These are phyloP conservation scores for Pyxicephalus adspersus DNA, from an alignment of 2,113 vertebrate species.

Conservation along the genomic window DNA sequence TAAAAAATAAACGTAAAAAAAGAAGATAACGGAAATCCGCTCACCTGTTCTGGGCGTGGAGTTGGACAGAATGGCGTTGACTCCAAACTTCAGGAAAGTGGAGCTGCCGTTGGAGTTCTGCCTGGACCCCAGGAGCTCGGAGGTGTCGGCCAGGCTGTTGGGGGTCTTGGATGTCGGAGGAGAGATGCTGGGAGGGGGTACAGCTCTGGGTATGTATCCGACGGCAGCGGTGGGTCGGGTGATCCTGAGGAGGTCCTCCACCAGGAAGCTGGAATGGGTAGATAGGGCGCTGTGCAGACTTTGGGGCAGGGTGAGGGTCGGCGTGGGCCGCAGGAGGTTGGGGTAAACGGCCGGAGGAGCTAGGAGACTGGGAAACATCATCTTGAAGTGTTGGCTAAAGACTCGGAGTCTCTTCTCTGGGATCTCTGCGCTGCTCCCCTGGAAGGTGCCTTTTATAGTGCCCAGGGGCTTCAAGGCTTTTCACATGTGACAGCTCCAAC, in stretches of 20 bases:
- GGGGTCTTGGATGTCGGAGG: slow-evolving; percentile 68
- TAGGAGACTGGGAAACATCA: slow-evolving; percentile 93
- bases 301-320: slow-evolving; percentile 82
- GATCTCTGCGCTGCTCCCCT: slow-evolving; percentile 69
- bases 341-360: slow-evolving; percentile 88
- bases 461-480: slow-evolving; percentile 74
- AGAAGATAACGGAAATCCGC: slow-evolving; percentile 41
- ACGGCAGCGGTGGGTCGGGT: slow-evolving; percentile 71
- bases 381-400: slow-evolving; percentile 64
- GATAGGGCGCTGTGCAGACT: slow-evolving; percentile 79
- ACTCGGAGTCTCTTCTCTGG: slow-evolving; percentile 60
- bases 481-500: slow-evolving; percentile 89
- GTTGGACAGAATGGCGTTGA: slow-evolving; percentile 93
- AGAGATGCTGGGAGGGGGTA: slow-evolving; percentile 71
- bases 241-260: slow-evolving; percentile 90
- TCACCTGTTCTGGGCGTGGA: slow-evolving; percentile 79
- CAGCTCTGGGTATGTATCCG: slow-evolving; percentile 76
- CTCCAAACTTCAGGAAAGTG: slow-evolving; percentile 92
- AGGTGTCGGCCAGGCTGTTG: slow-evolving; percentile 64
- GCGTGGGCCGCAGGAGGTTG: slow-evolving; percentile 81
- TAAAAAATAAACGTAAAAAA: too few relatives aligned
- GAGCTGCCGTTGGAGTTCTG: slow-evolving; percentile 67
- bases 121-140: slow-evolving; percentile 67
- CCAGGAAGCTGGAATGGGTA: slow-evolving; percentile 86
- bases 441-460: slow-evolving; percentile 86